Evolutionary conservation across 92 coral and sea anemone species (phyloP), one percentile per base, ranked within the genome.

Genomic region (Galaxea fascicularis): DNA sequence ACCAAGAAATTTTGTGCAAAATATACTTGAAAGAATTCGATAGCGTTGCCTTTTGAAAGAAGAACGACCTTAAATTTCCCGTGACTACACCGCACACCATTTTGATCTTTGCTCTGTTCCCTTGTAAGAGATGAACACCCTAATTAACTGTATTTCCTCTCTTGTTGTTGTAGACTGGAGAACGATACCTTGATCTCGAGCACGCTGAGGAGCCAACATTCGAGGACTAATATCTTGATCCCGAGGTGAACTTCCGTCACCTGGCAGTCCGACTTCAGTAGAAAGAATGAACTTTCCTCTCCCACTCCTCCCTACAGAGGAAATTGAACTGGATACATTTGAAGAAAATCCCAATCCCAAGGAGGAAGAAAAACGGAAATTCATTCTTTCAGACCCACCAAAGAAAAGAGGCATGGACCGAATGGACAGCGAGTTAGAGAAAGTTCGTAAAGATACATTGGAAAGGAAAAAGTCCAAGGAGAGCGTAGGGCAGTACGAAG

Each of bases 261-360:
- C 90, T 0, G 90, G 84, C 26, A 83, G 88, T 80, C 74, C 90
- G 81, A 62, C 83, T 18, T 82, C 90, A 9, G 90, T 79, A 74
- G 82, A 84, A 9, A 44, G 70, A 12, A 86, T 78, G 54, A 74
- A 81, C 75, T 85, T 67, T 11, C 92, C 93, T 62, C 89, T 94
- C n/a, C 98, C 98, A 41, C 95, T 95, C 76, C 84, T 94, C 88
- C 98, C 98, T 47, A 27, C 24, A 10, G 98, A 92, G 21, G 93
- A 82, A 28, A 89, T 92, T 29, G 98, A 94, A 29, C 45, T 94
- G 71, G 86, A 89, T n/a, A 85, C 89, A 25, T 76, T 90, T 26
- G 87, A 83, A 11, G 77, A 79, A n/a, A 84, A 79, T 73, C 73
- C 76, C 7, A 52, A 79, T 77, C 68, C 76, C 7, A 53, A 79